These are phyloP conservation scores for Pristiophorus japonicus DNA, from an alignment of 2,113 vertebrate species.

Conservation along the genomic window DNA sequence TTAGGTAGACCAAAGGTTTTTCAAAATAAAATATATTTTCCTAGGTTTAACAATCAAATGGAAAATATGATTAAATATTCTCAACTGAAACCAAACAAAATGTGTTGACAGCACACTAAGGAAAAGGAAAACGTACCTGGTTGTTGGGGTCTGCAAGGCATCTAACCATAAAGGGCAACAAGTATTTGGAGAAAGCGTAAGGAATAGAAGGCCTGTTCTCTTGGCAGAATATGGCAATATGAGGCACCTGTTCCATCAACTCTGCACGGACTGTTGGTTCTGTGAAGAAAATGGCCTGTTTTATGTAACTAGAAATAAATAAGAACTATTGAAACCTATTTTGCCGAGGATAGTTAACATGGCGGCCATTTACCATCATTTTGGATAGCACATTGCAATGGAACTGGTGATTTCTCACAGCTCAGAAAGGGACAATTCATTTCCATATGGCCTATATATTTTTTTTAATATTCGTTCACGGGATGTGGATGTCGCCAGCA, in stretches of 20 bases:
- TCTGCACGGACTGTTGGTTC: conserved; percentile 80
- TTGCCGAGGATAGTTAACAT: not conserved
- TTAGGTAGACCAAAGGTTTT: not conserved
- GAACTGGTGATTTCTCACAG: not conserved
- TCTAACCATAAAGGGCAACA: conserved; percentile 77
- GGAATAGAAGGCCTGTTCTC: conserved; percentile 79
- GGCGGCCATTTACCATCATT: not conserved
- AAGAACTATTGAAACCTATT: not conserved
- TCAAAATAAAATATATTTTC: not conserved
- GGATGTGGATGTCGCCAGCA: too few species aligned
- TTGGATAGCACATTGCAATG: not conserved
- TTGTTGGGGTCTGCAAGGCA: conserved; percentile 84
- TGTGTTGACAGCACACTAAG: not conserved
- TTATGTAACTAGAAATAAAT: not conserved
- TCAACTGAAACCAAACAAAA: not conserved
- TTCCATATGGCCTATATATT: not conserved
- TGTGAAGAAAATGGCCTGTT: conserved; percentile 45
- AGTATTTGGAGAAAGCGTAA: conserved; percentile 75
- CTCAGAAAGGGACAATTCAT: not conserved
- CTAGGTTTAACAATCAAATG: not conserved
- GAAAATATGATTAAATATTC: not conserved
- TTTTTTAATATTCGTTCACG: too few species aligned
- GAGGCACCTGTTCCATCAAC: conserved; percentile 83
- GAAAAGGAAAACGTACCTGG: conserved; percentile 58
- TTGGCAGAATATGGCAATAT: conserved; percentile 82